Evolutionary conservation across 2,113 vertebrate species (phyloP).

Genomic region (Podarcis cretensis): DNA sequence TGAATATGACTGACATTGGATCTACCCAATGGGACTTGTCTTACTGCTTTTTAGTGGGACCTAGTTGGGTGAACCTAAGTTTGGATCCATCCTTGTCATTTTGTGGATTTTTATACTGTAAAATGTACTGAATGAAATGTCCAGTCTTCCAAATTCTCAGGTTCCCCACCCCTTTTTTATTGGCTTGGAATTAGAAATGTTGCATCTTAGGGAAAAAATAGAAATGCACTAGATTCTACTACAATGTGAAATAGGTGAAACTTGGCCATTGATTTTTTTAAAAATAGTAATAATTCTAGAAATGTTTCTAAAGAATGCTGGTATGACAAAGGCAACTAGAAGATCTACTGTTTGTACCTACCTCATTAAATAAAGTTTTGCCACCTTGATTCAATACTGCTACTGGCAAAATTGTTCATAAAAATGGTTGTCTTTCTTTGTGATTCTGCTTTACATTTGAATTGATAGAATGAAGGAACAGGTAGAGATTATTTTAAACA

Average conservation of each 20-base stretch:
- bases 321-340: neutral
- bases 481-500: neutral
- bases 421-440: neutral
- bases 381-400: neutral
- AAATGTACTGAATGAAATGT: neutral
- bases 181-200: neutral
- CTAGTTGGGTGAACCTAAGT: neutral
- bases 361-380: neutral
- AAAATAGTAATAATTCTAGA: neutral
- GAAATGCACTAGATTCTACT: neutral
- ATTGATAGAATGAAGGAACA: neutral
- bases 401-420: conserved; percentile 32
- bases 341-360: neutral
- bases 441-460: neutral
- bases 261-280: neutral
- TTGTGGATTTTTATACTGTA: conserved; percentile 45
- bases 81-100: neutral
- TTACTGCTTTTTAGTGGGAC: too few species aligned
- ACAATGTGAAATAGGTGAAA: neutral
- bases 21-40: too few species aligned
- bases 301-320: neutral
- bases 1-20: too few species aligned
- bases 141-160: neutral
- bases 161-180: neutral
- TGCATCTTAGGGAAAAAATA: neutral